phyloP scores from a whole-genome alignment of 2,113 vertebrate species.

The Microtus richardsoni region DNA sequence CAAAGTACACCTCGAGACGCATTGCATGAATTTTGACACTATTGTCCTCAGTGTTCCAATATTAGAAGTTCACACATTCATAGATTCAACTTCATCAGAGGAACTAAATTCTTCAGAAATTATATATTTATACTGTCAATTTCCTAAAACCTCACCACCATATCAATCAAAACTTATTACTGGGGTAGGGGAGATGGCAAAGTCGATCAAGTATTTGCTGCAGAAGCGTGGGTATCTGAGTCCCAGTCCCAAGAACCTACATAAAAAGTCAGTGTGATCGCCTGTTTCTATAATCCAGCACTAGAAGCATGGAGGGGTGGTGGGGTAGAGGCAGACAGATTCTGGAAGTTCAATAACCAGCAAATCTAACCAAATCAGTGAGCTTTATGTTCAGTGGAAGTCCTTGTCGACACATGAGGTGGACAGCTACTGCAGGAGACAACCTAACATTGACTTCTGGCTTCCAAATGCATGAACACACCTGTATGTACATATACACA shows the following conservation, averaged over 20 bases:
- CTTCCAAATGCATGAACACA: neutral
- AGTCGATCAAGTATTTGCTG: neutral
- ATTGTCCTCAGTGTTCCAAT: neutral
- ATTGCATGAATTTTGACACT: neutral
- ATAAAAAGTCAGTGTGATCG: neutral
- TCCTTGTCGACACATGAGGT: neutral
- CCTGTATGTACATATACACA: neutral
- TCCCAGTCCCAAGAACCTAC: neutral
- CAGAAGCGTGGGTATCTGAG: neutral
- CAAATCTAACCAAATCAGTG: no score
- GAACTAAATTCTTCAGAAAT: slow-evolving; percentile 4
- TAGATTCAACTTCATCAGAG: neutral
- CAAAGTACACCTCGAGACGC: neutral
- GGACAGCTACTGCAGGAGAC: neutral
- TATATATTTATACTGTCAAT: neutral
- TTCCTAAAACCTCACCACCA: neutral
- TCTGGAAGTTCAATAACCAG: neutral
- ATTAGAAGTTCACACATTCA: neutral
- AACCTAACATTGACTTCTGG: neutral
- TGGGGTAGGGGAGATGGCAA: neutral
- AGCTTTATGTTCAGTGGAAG: neutral
- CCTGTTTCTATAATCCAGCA: neutral
- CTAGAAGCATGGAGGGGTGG: no score
- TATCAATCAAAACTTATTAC: slow-evolving; percentile 4
- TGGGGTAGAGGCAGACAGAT: neutral